phyloP scores from a whole-genome alignment of 2,113 vertebrate species.

The Carollia perspicillata region DNA sequence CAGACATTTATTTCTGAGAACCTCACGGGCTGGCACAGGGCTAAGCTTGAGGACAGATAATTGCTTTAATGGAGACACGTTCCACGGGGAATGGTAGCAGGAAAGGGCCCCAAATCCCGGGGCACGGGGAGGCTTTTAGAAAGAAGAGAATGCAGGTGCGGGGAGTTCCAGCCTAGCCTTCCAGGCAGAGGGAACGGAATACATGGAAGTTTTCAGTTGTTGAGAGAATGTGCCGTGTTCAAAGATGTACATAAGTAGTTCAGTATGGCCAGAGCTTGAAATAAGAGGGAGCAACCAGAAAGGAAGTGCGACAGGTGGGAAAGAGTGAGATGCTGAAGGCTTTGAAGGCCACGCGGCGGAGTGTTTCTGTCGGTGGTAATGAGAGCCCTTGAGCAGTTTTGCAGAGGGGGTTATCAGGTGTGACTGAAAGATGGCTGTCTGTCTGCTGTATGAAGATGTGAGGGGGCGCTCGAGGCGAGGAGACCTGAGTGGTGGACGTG shows the following conservation, averaged over 20 bases:
- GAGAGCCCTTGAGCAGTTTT: not conserved
- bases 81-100: not conserved
- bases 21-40: no score
- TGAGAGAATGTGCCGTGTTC: not conserved
- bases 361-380: not conserved
- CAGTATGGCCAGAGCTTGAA: not conserved
- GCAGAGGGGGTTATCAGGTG: not conserved
- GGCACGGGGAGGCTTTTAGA: not conserved
- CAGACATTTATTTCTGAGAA: not conserved
- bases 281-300: not conserved
- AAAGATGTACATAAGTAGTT: not conserved
- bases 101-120: not conserved
- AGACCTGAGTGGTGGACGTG: not conserved
- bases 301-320: not conserved
- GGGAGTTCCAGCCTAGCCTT: not conserved
- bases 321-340: not conserved
- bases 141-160: not conserved
- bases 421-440: not conserved
- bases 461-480: not conserved
- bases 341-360: not conserved
- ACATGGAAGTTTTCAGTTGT: not conserved
- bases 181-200: not conserved
- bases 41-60: not conserved
- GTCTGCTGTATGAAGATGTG: not conserved
- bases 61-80: not conserved